phyloP scores from a whole-genome alignment of 2,888 invertebrate genomes.

The Cephus sareptanus region DNA sequence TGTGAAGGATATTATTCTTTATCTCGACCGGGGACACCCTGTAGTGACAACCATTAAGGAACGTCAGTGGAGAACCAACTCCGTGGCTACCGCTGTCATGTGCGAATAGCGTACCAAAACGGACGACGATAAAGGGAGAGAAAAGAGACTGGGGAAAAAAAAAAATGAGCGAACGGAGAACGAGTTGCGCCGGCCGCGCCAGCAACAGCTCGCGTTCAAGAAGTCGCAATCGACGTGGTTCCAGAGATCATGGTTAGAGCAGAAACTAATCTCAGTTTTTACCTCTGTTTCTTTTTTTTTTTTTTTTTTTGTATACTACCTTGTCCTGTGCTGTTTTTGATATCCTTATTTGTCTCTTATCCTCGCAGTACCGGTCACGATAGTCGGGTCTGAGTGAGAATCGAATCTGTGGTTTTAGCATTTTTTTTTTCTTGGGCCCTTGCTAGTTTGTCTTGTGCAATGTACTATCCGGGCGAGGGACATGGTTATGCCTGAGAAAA shows the following conservation, averaged over 20 bases:
- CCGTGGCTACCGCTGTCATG: background rate
- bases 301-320: background rate
- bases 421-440: background rate
- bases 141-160: conserved; percentile 23
- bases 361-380: background rate
- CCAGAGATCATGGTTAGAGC: conserved; percentile 54
- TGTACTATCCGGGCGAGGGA: background rate
- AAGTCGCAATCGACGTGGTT: conserved; percentile 57
- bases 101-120: background rate
- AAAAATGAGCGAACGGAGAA: conserved; percentile 54
- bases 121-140: conserved; percentile 1
- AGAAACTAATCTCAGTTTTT: conserved; percentile 12
- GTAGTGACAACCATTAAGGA: background rate
- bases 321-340: background rate
- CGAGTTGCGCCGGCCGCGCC: conserved; percentile 46
- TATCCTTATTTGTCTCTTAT: background rate
- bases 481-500: too few relatives aligned
- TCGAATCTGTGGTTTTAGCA: background rate
- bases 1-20: conserved; percentile 17
- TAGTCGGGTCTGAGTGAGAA: background rate
- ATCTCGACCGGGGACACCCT: background rate
- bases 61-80: background rate
- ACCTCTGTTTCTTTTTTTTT: background rate
- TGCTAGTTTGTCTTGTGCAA: background rate
- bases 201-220: conserved; percentile 56